Base-by-base conservation (phyloP, 2,113 vertebrate genomes). In the Esox niger region DNA sequence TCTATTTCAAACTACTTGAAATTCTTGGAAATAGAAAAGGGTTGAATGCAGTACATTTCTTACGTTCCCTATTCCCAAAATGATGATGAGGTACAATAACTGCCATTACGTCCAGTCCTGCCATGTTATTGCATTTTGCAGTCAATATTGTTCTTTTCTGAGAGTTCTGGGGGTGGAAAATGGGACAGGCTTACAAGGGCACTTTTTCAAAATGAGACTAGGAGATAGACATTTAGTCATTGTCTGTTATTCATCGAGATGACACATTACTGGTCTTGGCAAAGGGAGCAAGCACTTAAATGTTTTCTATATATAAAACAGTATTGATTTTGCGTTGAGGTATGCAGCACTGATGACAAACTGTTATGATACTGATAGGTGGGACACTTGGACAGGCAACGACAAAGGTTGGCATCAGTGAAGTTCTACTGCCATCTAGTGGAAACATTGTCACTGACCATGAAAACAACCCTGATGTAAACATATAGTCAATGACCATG, bases 151-250 rank as follows among this genome's bases (percentile, higher is more conserved):
- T 59, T 59, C 4, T 27, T 32, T 59, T 32, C 64, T 73, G 33
- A 62, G 38, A 49, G 71, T 62, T 75, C 11, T 46, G 13, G 58
- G 52, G 52, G 49, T 33, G 29, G 67, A 62, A 71, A 61, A 10
- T 20, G 31, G 32, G 54, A 46, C 4, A 15, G 73, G 57, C 21
- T 61, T 23, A 69, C 1, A 20, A 54, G 69, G 74, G 70, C 79
- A 74, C 80, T 84, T 84, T 68, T n/a, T 84, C 67, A 85, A 79
- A 83, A 86, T 82, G 82, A 84, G 75, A 64, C 38, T 54, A 68
- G 62, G 69, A 59, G 76, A 85, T 77, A 74, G 79, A 84, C 71
- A 73, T 84, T 70, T 76, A 84, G 77, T 84, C 79, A 84, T 70
- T 62, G 23, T 66, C 64, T 23, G 71, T 46, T 60, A 15, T 60